Percentiles rank a stretch among this genome's conserved stretches.
Evolutionary conservation across 2,888 invertebrate species (phyloP).

Genomic region (Antheraea yamamai): DNA sequence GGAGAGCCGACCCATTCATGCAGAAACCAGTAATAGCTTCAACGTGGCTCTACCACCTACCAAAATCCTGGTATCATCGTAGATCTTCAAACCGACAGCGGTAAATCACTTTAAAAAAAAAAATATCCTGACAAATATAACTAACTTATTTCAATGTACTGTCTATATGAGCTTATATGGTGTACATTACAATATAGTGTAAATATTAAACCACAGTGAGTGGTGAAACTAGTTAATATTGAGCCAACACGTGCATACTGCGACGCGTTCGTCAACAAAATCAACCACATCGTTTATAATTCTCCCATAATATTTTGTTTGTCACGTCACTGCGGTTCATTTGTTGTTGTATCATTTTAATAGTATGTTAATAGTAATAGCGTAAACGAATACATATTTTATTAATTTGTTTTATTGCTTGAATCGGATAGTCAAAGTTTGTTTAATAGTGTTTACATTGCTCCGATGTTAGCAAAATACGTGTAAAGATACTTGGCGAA

Average conservation of each 20-base stretch:
- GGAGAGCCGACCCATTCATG: no score
- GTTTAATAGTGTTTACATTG: no score
- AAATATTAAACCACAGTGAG: background rate
- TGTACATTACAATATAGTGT: background rate
- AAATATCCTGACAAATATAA: background rate
- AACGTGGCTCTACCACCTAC: no score
- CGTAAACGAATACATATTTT: background rate
- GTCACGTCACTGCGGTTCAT: background rate
- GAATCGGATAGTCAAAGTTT: no score
- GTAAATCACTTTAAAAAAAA: background rate
- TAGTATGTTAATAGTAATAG: background rate
- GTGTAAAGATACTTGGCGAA: no score
- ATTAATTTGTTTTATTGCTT: no score
- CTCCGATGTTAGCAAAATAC: no score
- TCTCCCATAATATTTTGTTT: background rate
- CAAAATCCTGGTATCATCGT: no score
- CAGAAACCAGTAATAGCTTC: no score
- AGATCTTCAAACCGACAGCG: no score
- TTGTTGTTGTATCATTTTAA: background rate
- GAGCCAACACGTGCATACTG: background rate
- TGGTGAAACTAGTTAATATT: background rate
- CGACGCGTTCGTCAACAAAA: background rate
- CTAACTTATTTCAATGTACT: background rate
- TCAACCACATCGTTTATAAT: slow-evolving; percentile 2
- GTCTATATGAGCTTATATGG: background rate